phyloP scores from a whole-genome alignment of 2,113 vertebrate species.

The Oceanites oceanicus region DNA sequence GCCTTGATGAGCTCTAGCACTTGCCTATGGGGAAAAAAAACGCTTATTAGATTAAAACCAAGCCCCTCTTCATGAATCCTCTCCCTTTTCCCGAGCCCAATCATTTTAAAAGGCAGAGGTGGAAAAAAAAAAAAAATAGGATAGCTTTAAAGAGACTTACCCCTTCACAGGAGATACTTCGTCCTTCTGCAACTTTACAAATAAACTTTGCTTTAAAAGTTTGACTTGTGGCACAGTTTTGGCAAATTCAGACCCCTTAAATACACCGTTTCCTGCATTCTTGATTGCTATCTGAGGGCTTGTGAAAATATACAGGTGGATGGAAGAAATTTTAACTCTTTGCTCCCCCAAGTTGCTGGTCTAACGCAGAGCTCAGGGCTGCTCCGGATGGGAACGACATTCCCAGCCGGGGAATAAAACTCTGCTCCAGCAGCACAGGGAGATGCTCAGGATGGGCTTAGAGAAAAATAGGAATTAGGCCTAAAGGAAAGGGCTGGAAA shows the following conservation, averaged over 20 bases:
- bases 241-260: constrained; percentile 13
- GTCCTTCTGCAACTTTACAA: constrained; percentile 1
- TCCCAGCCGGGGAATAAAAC: fast-evolving
- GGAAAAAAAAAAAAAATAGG: neutral
- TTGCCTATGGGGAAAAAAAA: neutral
- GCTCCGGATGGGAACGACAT: fast-evolving
- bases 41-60: constrained; percentile 19
- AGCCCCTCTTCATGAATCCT: constrained; percentile 19
- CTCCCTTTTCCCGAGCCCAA: neutral
- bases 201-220: constrained; percentile 28
- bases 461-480: neutral
- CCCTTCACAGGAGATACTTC: neutral
- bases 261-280: constrained; percentile 6
- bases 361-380: neutral
- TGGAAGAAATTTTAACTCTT: neutral
- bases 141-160: neutral
- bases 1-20: neutral
- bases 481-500: neutral
- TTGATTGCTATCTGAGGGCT: neutral
- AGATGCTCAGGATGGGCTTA: neutral
- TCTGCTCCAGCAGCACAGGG: fast-evolving
- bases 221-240: neutral
- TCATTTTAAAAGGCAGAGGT: neutral
- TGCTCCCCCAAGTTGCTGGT: fast-evolving
- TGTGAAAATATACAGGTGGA: constrained; percentile 53